phyloP scores from a whole-genome alignment of 2,113 vertebrate species.

The Brachirus orientalis region DNA sequence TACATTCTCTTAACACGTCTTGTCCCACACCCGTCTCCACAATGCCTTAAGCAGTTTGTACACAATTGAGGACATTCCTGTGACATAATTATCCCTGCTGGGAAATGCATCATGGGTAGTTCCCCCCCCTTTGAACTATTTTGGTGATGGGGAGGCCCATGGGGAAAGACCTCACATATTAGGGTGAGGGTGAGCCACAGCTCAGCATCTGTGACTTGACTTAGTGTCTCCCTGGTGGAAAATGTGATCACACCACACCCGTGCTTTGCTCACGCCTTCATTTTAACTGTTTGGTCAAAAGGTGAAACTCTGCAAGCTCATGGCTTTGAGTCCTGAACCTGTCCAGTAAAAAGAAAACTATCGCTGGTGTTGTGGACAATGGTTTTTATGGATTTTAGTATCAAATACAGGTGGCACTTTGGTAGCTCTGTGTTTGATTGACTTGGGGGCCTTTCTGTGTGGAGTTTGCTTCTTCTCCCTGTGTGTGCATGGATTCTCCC shows the following conservation, averaged over 20 bases:
- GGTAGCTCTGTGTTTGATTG: no score
- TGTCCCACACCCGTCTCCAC: constrained; percentile 29
- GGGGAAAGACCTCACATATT: constrained; percentile 43
- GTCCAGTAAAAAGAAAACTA: neutral
- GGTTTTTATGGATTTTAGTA: no score
- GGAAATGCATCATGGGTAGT: constrained; percentile 71
- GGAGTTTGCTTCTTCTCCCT: no score
- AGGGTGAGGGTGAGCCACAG: constrained; percentile 2
- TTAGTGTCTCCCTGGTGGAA: constrained; percentile 40
- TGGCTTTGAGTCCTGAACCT: neutral
- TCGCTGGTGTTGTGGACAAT: no score
- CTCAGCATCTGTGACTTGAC: constrained; percentile 36
- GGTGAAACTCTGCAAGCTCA: neutral
- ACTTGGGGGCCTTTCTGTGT: no score
- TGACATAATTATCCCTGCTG: constrained; percentile 22
- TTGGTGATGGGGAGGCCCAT: constrained; percentile 32
- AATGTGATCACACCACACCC: constrained; percentile 6
- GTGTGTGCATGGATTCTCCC: no score
- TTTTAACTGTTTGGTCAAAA: neutral
- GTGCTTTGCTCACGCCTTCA: neutral
- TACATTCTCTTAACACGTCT: neutral
- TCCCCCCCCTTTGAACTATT: constrained; percentile 58
- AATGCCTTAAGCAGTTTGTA: constrained; percentile 20
- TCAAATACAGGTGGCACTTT: no score
- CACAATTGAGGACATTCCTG: constrained; percentile 59